Conservation (phyloP, 2,888 invertebrate species). For the Micoletzkya japonica region DNA sequence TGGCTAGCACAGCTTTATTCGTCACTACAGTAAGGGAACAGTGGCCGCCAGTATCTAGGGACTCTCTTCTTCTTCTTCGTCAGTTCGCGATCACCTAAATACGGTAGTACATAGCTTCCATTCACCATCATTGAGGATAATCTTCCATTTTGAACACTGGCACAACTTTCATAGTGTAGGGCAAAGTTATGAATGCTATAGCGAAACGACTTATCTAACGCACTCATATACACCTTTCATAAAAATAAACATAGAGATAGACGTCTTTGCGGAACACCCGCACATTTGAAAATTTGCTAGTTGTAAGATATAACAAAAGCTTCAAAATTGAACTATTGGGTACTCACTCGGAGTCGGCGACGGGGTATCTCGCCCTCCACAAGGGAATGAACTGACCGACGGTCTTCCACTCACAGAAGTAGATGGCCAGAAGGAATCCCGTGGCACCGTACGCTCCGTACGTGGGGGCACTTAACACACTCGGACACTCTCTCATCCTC, state of each 20-base stretch:
- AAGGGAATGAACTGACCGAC: conserved; percentile 58
- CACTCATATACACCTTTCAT: too few species aligned
- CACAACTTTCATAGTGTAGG: too few species aligned
- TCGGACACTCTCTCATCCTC: neutral
- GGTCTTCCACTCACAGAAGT: conserved; percentile 61
- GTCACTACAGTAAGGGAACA: too few species aligned
- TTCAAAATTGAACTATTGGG: too few species aligned
- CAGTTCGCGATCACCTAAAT: too few species aligned
- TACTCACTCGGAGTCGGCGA: conserved; percentile 17
- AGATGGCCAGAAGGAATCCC: conserved; percentile 54
- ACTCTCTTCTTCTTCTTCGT: too few species aligned
- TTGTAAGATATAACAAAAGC: neutral
- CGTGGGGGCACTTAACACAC: conserved; percentile 46
- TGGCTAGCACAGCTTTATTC: neutral
- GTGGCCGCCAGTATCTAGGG: too few species aligned
- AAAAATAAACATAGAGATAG: neutral
- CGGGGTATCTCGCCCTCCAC: conserved; percentile 47
- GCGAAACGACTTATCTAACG: too few species aligned
- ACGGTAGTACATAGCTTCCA: too few species aligned
- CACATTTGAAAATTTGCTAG: neutral
- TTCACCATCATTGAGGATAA: too few species aligned
- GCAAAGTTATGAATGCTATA: too few species aligned
- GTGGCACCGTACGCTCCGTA: conserved; percentile 54
- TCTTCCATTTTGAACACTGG: too few species aligned
- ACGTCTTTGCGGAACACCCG: neutral